These are phyloP conservation scores for Aegotheles bennettii DNA, from an alignment of 2,113 vertebrate species.

Conservation along the genomic window DNA sequence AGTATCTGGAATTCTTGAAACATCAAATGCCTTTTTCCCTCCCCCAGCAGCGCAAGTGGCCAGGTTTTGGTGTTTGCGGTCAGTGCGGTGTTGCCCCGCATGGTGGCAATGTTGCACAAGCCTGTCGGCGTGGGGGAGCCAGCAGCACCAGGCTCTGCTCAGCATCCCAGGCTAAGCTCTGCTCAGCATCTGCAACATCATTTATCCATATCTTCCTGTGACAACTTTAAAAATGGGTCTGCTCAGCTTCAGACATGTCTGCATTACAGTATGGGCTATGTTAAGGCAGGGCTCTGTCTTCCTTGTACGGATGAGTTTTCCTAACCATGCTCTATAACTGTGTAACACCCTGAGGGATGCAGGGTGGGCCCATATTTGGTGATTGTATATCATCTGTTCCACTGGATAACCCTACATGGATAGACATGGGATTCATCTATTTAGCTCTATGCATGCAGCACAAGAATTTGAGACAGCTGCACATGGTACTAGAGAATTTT, in stretches of 20 bases:
- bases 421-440: not conserved
- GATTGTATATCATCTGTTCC: not conserved
- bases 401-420: not conserved
- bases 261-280: not conserved
- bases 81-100: not conserved
- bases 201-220: not conserved
- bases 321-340: not conserved
- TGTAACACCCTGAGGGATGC: not conserved
- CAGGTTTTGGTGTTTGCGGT: no score
- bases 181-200: not conserved
- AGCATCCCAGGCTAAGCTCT: not conserved
- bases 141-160: not conserved
- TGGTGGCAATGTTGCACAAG: constrained; percentile 10
- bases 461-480: not conserved
- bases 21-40: not conserved
- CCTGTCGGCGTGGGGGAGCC: not conserved
- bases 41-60: not conserved
- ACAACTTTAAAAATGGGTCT: not conserved
- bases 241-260: not conserved
- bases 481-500: not conserved
- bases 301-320: not conserved
- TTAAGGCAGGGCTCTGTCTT: not conserved
- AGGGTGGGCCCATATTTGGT: not conserved
- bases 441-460: not conserved
- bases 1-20: not conserved